phyloP scores from a whole-genome alignment of 2,113 vertebrate genomes.

The Micromys minutus region DNA sequence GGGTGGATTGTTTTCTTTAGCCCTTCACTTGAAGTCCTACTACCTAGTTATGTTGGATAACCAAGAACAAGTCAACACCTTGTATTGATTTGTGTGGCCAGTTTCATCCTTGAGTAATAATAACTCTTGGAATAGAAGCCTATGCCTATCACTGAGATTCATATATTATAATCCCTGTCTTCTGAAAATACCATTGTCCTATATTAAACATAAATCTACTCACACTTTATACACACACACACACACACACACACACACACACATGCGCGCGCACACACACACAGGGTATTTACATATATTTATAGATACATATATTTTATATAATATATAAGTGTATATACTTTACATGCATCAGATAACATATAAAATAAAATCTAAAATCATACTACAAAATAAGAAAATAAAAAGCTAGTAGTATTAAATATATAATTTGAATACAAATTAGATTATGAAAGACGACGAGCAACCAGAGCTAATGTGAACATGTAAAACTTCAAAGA shows the following conservation, averaged over 20 bases:
- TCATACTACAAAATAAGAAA: background rate
- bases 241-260: background rate
- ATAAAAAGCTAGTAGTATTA: background rate
- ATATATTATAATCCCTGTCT: background rate
- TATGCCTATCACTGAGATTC: background rate
- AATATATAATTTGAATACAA: background rate
- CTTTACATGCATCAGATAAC: background rate
- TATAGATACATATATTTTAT: background rate
- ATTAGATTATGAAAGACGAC: conserved; percentile 1
- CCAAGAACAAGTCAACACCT: background rate
- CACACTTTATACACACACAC: background rate
- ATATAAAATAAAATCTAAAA: too few species aligned
- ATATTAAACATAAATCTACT: background rate
- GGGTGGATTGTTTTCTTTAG: too few species aligned
- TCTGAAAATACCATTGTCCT: background rate
- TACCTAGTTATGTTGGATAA: background rate
- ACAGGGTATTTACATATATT: background rate
- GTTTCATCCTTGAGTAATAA: background rate
- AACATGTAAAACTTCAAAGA: conserved; percentile 33
- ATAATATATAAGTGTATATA: background rate
- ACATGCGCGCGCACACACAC: background rate
- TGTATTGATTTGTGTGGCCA: background rate
- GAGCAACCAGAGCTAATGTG: background rate
- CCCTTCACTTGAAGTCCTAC: too few species aligned
- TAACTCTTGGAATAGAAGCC: background rate